A percentile compares a stretch with the other conserved stretches of the same genome.
These are phyloP conservation scores for Ceratosolen solmsi DNA, from an alignment of 1,140 invertebrate genomes.

Conservation along the genomic window DNA sequence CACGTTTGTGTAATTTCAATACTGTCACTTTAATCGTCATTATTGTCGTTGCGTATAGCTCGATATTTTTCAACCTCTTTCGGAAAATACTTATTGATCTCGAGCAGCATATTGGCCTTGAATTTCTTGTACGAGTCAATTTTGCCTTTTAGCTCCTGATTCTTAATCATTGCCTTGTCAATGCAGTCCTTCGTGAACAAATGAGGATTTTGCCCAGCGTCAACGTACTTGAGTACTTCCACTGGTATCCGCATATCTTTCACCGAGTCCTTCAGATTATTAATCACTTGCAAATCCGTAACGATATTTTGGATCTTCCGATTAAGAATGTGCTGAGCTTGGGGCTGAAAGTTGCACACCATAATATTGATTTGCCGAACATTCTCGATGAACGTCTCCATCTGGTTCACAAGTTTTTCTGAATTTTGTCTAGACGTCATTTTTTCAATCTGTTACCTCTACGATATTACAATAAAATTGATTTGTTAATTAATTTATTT, in stretches of 20 bases:
- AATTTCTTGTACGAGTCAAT: slow-evolving; percentile 10
- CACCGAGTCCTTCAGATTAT: slow-evolving; percentile 8
- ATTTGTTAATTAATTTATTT: no score
- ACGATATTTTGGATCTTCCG: slow-evolving; percentile 29
- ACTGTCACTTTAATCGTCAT: not conserved
- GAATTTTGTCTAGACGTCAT: not conserved
- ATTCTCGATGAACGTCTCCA: slow-evolving; percentile 20
- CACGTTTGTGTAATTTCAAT: no score
- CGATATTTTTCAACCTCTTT: slow-evolving; percentile 19
- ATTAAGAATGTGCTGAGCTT: slow-evolving; percentile 1
- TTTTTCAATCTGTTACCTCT: not conserved
- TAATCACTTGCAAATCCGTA: not conserved
- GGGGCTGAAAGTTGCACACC: slow-evolving; percentile 16
- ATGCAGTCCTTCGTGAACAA: slow-evolving; percentile 10
- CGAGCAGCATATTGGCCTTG: slow-evolving; percentile 8
- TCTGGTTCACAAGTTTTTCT: not conserved
- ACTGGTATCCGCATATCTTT: slow-evolving; percentile 18
- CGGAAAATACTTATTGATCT: not conserved
- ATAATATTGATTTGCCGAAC: slow-evolving; percentile 30
- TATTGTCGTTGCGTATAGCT: not conserved
- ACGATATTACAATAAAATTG: not conserved
- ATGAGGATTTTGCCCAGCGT: slow-evolving; percentile 21
- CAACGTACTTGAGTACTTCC: slow-evolving; percentile 27
- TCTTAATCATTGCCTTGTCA: not conserved
- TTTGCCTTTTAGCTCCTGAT: slow-evolving; percentile 25